A percentile compares a stretch with the other conserved stretches of the same genome.
phyloP scores from a whole-genome alignment of 2,113 vertebrate genomes.

The Xenopus tropicalis region UCB_Xtro_10.0 CM004447.2:39980001-39980500 shows the following conservation, averaged over 20 bases:
- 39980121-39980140: conserved; percentile 54
- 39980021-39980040: conserved; percentile 48
- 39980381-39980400: neutral
- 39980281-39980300: too few relatives aligned
- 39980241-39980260: neutral
- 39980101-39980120: conserved; percentile 66
- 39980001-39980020: conserved; percentile 56
- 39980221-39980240: conserved; percentile 14
- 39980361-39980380: neutral
- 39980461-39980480: too few relatives aligned
- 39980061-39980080: conserved; percentile 66
- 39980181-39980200: conserved; percentile 53
- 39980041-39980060: conserved; percentile 72
- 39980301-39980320: neutral
- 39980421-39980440: too few relatives aligned
- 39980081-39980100: conserved; percentile 69
- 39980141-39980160: conserved; percentile 38
- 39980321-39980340: conserved; percentile 8
- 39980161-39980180: conserved; percentile 47
- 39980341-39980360: conserved; percentile 49
- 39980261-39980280: neutral
- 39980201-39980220: conserved; percentile 42
- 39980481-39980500: too few relatives aligned
- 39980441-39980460: too few relatives aligned
- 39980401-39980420: too few relatives aligned